Evolutionary conservation across 2,797 vertebrate species (phyloP), one percentile per base, ranked within the genome.

Genomic region (Ceyx erithaca): DNA sequence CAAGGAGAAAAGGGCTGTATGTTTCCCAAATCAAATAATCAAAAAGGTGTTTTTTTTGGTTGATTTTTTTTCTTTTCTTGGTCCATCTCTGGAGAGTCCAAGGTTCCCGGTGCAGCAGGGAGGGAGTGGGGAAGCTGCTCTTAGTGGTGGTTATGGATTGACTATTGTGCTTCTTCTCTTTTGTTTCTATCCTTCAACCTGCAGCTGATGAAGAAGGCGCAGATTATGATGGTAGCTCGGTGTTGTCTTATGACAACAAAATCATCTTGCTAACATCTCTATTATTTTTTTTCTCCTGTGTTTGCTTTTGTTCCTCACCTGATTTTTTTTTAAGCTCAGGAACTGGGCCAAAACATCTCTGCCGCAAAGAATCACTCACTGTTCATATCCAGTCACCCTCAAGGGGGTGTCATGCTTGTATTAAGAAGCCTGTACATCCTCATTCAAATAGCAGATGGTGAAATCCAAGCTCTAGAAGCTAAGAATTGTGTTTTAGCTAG

Each of bases 271-370:
- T 96, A 93, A 94, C 84, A 95, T 25, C 82, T 80, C 75, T 58
- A 61, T 33, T 61, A 66, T 54, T 46, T 17, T 12, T 14, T n/a
- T 21, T 12, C 16, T 6, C 15, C 62, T 58, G 14, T 28, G 25
- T 77, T 68, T 85, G 57, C 18, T 90, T 94, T 90, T 92, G 69
- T 71, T 88, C 59, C 59, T 91, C 14, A 30, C 35, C 25, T 43
- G 19, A 54, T 85, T 81, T 67, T 51, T 46, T 51, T 51, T 93
- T 63, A 90, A 92, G 83, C 58, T 87, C 88, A 87, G 85, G 88
- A 96, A 96, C 94, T 95, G 95, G 93, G 95, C 94, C 92, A 97
- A 97, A 96, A 90, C 78, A 69, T 83, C 90, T 91, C 85, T 94
- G 86, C 87, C 7, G 11, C 89, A 87, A 95, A 94, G 79, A 91